Evolutionary conservation across 1,140 invertebrate species (phyloP).

Genomic region (Luehdorfia chinensis): DNA sequence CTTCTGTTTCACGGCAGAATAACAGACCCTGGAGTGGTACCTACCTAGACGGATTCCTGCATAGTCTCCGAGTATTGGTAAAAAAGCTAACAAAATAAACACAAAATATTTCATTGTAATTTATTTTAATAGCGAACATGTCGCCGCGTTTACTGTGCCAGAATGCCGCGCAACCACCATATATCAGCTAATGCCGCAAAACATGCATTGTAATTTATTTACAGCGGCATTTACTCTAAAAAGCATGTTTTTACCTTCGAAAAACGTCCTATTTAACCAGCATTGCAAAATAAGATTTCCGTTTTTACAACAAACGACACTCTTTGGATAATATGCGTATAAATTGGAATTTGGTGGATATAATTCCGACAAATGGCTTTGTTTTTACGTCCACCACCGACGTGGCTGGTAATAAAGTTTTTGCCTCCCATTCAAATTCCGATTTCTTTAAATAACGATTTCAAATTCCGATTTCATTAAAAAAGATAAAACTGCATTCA

Average conservation of each 20-base stretch:
- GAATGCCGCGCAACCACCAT: conserved; percentile 15
- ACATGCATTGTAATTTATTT: conserved; percentile 21
- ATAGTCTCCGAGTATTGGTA: no score
- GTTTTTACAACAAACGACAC: conserved; percentile 14
- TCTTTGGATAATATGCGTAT: conserved; percentile 9
- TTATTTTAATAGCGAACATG: conserved; percentile 17
- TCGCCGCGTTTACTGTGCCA: conserved; percentile 5
- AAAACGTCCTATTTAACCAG: conserved; percentile 15
- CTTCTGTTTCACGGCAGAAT: no score
- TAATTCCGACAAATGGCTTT: conserved; percentile 1
- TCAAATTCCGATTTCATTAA: no score
- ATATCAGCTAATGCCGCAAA: conserved; percentile 20
- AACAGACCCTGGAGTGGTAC: no score
- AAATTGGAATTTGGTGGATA: conserved; percentile 9
- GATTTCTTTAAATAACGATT: no score
- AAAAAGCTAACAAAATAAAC: no score
- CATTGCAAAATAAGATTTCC: conserved; percentile 16
- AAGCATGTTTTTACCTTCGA: conserved; percentile 14
- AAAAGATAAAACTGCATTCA: no score
- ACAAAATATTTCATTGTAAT: conserved; percentile 10
- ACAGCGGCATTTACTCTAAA: conserved; percentile 16
- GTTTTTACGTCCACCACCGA: no score
- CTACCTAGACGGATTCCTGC: no score
- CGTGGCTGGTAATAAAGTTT: no score
- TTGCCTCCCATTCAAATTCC: no score